phyloP scores from a whole-genome alignment of 2,113 vertebrate species.

The Archilochus colubris region DNA sequence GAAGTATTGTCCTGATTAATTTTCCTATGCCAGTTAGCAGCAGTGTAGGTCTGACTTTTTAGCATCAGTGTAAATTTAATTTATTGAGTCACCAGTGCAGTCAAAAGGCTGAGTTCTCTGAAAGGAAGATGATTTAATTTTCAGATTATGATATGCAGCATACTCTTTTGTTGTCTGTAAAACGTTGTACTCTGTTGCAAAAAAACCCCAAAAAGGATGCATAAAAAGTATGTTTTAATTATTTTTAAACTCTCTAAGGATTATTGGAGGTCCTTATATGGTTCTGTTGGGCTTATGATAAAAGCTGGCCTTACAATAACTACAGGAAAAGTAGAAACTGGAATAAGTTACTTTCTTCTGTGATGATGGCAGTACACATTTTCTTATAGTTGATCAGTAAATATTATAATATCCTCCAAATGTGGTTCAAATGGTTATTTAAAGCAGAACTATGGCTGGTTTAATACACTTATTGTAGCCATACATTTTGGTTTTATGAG shows the following conservation, averaged over 20 bases:
- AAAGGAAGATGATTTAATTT: constrained; percentile 13
- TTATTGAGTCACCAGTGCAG: not conserved
- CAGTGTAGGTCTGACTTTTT: not conserved
- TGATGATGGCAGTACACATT: not conserved
- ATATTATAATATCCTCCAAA: constrained; percentile 56
- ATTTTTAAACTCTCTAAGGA: not conserved
- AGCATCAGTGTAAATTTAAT: not conserved
- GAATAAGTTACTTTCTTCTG: not conserved
- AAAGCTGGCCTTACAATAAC: not conserved
- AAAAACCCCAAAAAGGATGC: not conserved
- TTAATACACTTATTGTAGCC: constrained; percentile 72
- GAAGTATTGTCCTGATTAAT: not conserved
- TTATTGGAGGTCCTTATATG: not conserved
- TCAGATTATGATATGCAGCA: not conserved
- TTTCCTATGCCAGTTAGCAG: not conserved
- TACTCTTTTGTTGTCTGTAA: not conserved
- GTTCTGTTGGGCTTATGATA: not conserved
- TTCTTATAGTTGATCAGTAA: constrained; percentile 59
- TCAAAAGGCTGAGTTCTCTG: not conserved
- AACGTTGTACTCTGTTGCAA: not conserved
- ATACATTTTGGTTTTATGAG: constrained; percentile 74
- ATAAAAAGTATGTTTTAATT: not conserved
- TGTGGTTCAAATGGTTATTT: constrained; percentile 67
- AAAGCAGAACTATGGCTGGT: constrained; percentile 69
- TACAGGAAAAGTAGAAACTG: not conserved